These are phyloP conservation scores for Aegotheles bennettii DNA, from an alignment of 2,113 vertebrate species.

Conservation along the genomic window DNA sequence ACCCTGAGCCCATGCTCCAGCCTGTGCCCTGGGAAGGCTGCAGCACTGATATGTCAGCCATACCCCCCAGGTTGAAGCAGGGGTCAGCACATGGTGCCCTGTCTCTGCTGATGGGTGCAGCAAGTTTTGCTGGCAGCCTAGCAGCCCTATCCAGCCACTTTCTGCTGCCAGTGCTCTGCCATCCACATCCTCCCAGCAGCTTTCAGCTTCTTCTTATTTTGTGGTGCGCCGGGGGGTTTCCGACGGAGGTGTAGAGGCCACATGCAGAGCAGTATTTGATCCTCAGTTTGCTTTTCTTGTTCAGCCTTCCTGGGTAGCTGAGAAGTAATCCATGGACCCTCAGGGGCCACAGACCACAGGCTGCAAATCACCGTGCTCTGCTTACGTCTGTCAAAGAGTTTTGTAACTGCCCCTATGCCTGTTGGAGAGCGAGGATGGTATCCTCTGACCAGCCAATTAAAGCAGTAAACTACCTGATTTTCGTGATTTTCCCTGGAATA, in stretches of 20 bases:
- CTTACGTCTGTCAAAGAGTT: neutral
- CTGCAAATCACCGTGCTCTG: neutral
- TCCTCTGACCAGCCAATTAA: neutral
- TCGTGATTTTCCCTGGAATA: neutral
- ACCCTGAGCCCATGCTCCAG: neutral
- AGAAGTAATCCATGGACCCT: neutral
- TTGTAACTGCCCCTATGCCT: neutral
- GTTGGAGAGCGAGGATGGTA: neutral
- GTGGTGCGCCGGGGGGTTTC: neutral
- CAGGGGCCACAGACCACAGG: neutral
- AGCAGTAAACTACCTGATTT: neutral
- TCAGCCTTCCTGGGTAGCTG: neutral
- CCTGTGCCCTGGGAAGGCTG: neutral
- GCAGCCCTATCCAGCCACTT: neutral
- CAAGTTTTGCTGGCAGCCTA: neutral
- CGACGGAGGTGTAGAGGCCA: neutral
- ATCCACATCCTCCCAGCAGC: neutral
- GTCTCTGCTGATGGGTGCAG: neutral
- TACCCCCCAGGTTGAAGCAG: neutral
- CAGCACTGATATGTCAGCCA: neutral
- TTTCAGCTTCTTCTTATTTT: conserved; percentile 6
- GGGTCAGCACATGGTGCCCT: neutral
- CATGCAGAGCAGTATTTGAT: neutral
- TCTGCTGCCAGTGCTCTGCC: neutral
- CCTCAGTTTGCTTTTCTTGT: conserved; percentile 20